These are phyloP conservation scores for Elymnias hypermnestra DNA, from an alignment of 1,140 invertebrate species.

Conservation along the genomic window DNA sequence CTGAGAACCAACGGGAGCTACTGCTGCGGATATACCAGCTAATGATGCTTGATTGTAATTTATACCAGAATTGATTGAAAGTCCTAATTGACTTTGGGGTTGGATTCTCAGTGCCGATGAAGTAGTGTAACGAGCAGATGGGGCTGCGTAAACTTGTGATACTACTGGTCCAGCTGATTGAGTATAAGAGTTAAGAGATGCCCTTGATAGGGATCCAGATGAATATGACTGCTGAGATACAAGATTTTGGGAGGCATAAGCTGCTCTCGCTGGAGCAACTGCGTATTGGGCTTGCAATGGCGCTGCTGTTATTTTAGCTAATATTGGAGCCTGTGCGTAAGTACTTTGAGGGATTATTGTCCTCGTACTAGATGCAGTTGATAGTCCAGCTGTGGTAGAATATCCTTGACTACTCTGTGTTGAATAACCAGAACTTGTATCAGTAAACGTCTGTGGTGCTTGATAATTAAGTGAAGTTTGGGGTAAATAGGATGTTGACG, in stretches of 20 bases:
- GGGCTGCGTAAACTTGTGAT: constrained; percentile 59
- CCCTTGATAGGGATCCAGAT: constrained; percentile 42
- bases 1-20: constrained; percentile 24
- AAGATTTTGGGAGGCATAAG: constrained; percentile 45
- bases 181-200: constrained; percentile 51
- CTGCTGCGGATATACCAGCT: constrained; percentile 3
- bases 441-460: constrained; percentile 29
- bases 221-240: constrained; percentile 37
- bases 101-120: constrained; percentile 40
- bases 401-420: constrained; percentile 54
- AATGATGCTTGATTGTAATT: constrained; percentile 10
- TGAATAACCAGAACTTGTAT: constrained; percentile 29
- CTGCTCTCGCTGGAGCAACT: constrained; percentile 39
- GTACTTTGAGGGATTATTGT: constrained; percentile 50
- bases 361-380: constrained; percentile 34
- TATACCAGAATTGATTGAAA: constrained; percentile 14
- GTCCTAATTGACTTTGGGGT: constrained; percentile 25
- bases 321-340: constrained; percentile 69
- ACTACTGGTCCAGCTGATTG: constrained; percentile 53
- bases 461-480: constrained; percentile 31
- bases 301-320: constrained; percentile 68
- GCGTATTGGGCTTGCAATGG: constrained; percentile 63
- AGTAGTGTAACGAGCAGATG: constrained; percentile 43
- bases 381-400: constrained; percentile 64
- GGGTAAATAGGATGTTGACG: constrained; percentile 8